Conservation (phyloP, 2,113 vertebrate species). For the Pteronura brasiliensis region DNA sequence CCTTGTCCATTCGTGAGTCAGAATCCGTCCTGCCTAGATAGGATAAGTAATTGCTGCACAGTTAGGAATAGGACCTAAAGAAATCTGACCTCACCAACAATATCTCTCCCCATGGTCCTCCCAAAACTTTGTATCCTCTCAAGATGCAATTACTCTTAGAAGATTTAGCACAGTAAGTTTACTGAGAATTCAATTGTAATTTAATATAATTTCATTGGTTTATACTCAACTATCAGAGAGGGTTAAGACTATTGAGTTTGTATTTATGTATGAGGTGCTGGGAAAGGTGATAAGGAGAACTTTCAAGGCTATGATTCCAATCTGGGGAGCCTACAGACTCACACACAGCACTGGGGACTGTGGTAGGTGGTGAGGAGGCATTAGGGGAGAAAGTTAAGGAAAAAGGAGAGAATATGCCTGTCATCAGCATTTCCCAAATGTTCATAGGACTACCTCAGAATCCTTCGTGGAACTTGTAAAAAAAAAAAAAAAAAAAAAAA, state of each 20-base stretch:
- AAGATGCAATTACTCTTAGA: background rate
- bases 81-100: background rate
- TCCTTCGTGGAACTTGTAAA: background rate
- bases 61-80: background rate
- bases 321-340: background rate
- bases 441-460: background rate
- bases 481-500: background rate
- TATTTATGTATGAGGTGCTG: background rate
- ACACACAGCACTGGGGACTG: background rate
- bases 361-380: background rate
- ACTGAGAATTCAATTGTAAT: background rate
- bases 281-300: accelerated
- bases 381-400: background rate
- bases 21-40: background rate
- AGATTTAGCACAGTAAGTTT: background rate
- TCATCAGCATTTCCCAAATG: background rate
- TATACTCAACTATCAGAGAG: background rate
- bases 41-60: background rate
- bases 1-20: background rate
- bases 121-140: background rate
- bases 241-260: background rate
- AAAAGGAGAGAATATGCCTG: background rate
- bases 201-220: background rate
- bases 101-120: background rate
- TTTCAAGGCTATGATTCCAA: background rate